Percentiles rank a stretch among this genome's conserved stretches.
These are phyloP conservation scores for Muntiacus muntjak DNA, from an alignment of 2,113 vertebrate species.

Conservation along the genomic window DNA sequence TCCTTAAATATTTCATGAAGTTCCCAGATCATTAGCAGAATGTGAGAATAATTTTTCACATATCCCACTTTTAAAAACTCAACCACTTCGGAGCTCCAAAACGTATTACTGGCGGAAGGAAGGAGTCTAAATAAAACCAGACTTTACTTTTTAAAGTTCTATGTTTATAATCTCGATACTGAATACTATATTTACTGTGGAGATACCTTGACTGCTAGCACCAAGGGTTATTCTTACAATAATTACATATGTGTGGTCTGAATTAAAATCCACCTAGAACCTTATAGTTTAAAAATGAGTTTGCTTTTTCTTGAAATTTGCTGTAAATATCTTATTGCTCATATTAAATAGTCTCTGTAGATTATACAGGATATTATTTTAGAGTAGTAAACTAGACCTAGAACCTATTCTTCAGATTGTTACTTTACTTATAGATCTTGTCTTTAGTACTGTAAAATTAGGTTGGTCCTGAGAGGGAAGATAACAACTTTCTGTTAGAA, in stretches of 20 bases:
- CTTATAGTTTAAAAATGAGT: neutral
- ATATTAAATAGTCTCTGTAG: neutral
- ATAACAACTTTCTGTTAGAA: neutral
- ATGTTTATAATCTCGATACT: neutral
- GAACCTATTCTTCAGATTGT: neutral
- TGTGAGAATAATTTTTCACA: constrained; percentile 50
- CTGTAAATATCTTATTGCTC: neutral
- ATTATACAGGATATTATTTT: neutral
- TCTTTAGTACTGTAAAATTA: neutral
- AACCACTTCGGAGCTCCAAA: constrained; percentile 79
- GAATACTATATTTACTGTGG: constrained; percentile 6
- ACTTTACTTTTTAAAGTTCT: constrained; percentile 29
- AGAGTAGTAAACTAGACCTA: neutral
- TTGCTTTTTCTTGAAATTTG: constrained; percentile 39
- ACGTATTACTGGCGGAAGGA: constrained; percentile 78
- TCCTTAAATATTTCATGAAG: constrained; percentile 5
- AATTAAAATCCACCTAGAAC: constrained; percentile 26
- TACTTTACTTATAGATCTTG: neutral
- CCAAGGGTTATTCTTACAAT: neutral
- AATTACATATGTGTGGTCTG: neutral
- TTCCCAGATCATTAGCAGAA: constrained; percentile 25
- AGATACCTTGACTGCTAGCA: constrained; percentile 8
- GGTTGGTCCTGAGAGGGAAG: neutral
- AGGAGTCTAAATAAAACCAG: constrained; percentile 51
- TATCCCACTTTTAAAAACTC: constrained; percentile 60